These are phyloP conservation scores for Mesocricetus auratus DNA, from an alignment of 2,113 vertebrate species.

Conservation along the genomic window DNA sequence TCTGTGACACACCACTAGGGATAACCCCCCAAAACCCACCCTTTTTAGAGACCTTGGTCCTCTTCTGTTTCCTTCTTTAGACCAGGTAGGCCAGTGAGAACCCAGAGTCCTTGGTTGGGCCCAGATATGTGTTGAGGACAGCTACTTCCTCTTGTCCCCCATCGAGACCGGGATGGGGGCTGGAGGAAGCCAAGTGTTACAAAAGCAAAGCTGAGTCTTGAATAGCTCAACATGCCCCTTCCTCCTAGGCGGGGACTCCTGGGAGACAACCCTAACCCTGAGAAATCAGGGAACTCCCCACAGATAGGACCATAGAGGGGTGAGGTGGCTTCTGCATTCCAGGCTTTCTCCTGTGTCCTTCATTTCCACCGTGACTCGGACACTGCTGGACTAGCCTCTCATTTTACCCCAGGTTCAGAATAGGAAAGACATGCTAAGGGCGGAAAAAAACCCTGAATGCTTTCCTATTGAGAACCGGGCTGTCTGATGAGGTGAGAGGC, in stretches of 20 bases:
- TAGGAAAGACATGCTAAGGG: background rate
- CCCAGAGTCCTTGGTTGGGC: background rate
- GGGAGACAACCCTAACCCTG: slow-evolving; percentile 38
- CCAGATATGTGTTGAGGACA: background rate
- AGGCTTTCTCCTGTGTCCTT: background rate
- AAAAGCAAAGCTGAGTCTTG: slow-evolving; percentile 43
- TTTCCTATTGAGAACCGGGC: background rate
- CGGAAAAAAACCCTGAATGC: background rate
- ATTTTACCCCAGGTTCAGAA: slow-evolving; percentile 17
- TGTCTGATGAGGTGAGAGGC: background rate
- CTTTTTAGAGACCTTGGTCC: background rate
- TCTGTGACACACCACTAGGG: background rate
- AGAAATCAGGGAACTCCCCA: slow-evolving; percentile 60
- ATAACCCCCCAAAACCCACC: background rate
- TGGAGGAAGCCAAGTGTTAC: slow-evolving; percentile 54
- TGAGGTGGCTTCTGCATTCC: background rate
- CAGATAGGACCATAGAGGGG: background rate
- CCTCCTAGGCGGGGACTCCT: background rate
- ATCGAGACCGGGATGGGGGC: slow-evolving; percentile 10
- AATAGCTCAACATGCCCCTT: slow-evolving; percentile 4
- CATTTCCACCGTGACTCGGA: background rate
- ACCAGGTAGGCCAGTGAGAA: slow-evolving; percentile 17
- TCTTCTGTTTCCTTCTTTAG: background rate
- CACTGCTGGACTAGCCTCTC: background rate
- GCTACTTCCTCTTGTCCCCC: background rate